Percentiles rank a stretch among this genome's conserved stretches.
phyloP scores from a whole-genome alignment of 2,888 invertebrate species.

The Teinopalpus imperialis region DNA sequence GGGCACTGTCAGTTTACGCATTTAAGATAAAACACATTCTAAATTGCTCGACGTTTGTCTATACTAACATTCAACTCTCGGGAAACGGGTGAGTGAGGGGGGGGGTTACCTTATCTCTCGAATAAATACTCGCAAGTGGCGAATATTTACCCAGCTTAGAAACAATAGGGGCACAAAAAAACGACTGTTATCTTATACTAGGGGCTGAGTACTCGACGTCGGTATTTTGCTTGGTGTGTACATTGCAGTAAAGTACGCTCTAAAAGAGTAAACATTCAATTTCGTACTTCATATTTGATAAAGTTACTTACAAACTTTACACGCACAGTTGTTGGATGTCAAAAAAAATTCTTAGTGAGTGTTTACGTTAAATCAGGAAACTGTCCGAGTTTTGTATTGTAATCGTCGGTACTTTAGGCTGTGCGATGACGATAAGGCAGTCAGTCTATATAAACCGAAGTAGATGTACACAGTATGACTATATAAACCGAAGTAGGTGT shows the following conservation, averaged over 20 bases:
- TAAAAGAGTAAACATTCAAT: not conserved
- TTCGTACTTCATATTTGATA: not conserved
- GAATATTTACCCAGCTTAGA: constrained; percentile 1
- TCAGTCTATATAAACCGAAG: too few relatives aligned
- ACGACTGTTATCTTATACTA: not conserved
- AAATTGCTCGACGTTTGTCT: constrained; percentile 10
- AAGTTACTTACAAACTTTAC: too few relatives aligned
- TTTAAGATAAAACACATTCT: constrained; percentile 2
- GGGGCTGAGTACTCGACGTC: not conserved
- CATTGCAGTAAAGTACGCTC: too few relatives aligned
- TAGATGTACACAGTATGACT: too few relatives aligned
- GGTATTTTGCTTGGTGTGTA: too few relatives aligned
- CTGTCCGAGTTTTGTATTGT: too few relatives aligned
- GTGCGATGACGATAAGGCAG: too few relatives aligned
- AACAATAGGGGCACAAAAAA: constrained; percentile 1
- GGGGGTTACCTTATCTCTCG: constrained; percentile 3
- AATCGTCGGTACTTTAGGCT: too few relatives aligned
- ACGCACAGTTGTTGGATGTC: too few relatives aligned
- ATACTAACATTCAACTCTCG: not conserved
- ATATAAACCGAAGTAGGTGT: too few relatives aligned
- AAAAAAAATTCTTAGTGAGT: too few relatives aligned
- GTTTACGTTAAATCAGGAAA: too few relatives aligned
- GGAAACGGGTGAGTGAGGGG: not conserved
- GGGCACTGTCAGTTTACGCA: not conserved
- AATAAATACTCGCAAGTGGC: not conserved